phyloP scores from a whole-genome alignment of 2,888 invertebrate species.

The Phortica magna region DNA sequence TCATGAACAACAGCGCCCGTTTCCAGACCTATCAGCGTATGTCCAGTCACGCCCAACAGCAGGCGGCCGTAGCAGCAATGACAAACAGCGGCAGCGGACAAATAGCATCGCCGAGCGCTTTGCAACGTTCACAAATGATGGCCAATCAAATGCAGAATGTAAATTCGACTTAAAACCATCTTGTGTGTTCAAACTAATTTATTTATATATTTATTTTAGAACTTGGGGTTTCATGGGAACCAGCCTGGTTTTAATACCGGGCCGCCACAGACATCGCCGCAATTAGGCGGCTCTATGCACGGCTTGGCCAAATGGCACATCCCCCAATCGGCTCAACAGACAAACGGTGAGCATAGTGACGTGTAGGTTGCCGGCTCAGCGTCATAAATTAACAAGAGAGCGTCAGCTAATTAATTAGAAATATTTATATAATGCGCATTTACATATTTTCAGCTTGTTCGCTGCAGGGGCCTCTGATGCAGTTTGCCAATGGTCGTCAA shows the following conservation, averaged over 20 bases:
- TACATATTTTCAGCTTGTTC: slow-evolving; percentile 64
- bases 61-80: slow-evolving; percentile 76
- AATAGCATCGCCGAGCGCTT: slow-evolving; percentile 74
- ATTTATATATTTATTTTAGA: slow-evolving; percentile 61
- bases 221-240: slow-evolving; percentile 77
- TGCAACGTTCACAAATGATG: slow-evolving; percentile 76
- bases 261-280: slow-evolving; percentile 77
- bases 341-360: slow-evolving; percentile 76
- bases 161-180: slow-evolving; percentile 48
- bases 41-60: slow-evolving; percentile 82
- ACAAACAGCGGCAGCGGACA: slow-evolving; percentile 73
- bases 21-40: slow-evolving; percentile 77
- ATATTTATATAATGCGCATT: background rate
- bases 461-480: slow-evolving; percentile 76
- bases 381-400: background rate
- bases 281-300: slow-evolving; percentile 73
- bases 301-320: slow-evolving; percentile 86
- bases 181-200: background rate
- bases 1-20: slow-evolving; percentile 77
- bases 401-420: background rate
- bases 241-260: slow-evolving; percentile 79
- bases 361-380: slow-evolving; percentile 42
- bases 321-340: slow-evolving; percentile 79
- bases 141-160: slow-evolving; percentile 79
- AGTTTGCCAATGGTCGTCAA: slow-evolving; percentile 77